A percentile compares a stretch with the other conserved stretches of the same genome.
Evolutionary conservation across 1,140 invertebrate genomes (phyloP).

Genomic region (Nephila pilipes): DNA sequence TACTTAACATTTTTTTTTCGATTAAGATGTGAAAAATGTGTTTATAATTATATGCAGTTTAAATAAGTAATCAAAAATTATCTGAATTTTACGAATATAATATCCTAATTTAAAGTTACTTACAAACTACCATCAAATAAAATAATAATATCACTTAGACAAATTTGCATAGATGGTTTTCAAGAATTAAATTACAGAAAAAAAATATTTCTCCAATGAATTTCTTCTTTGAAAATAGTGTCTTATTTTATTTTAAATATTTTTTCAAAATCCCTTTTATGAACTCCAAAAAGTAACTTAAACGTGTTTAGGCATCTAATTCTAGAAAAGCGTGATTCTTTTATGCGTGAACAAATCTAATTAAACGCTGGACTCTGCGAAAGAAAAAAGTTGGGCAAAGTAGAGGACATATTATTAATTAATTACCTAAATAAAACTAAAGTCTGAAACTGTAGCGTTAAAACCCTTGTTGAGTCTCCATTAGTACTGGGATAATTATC

Average conservation of each 20-base stretch:
- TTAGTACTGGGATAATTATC: conserved; percentile 57
- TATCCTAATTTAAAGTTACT: too few relatives aligned
- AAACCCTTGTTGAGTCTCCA: conserved; percentile 29
- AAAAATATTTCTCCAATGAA: too few relatives aligned
- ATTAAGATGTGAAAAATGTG: too few relatives aligned
- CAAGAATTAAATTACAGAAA: too few relatives aligned
- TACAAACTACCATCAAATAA: too few relatives aligned
- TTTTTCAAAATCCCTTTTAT: not conserved
- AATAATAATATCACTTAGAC: too few relatives aligned
- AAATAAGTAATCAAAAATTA: too few relatives aligned
- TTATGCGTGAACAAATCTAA: conserved; percentile 66
- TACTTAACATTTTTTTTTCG: too few relatives aligned
- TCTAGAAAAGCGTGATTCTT: conserved; percentile 29
- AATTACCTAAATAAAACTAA: conserved; percentile 62
- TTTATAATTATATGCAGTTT: too few relatives aligned
- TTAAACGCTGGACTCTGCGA: conserved; percentile 16
- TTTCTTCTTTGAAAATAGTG: not conserved
- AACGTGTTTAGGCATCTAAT: not conserved
- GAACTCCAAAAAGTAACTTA: not conserved
- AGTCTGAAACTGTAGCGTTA: conserved; percentile 22
- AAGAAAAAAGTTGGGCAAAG: not conserved
- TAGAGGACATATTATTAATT: conserved; percentile 64
- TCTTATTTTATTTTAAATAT: not conserved
- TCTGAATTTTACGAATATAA: too few relatives aligned
- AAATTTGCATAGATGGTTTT: too few relatives aligned